Base-by-base conservation (phyloP, 1,140 invertebrate genomes). In the Homarus americanus region DNA sequence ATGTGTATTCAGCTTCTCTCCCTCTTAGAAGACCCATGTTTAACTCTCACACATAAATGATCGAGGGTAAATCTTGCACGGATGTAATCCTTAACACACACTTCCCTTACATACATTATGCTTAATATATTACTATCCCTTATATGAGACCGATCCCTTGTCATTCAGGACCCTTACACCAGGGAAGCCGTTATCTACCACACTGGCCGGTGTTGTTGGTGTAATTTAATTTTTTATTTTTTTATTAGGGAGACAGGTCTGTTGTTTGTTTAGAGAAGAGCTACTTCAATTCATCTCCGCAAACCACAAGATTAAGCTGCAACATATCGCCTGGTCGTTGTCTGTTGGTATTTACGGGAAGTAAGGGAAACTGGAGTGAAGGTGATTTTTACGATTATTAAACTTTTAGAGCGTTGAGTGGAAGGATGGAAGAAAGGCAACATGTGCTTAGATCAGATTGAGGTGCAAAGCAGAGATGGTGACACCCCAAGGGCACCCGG, bases 261-360 rank as follows among this genome's bases (percentile, higher is more conserved):
- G 63, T 69, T 69, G 63, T 69, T 28, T 69, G 63, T 32, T 28
- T 32, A 58, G 20, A 20, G 53, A 4, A 24, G 0, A 24, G 53
- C 24, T 49, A 44, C 7, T 20, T 49, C n/a, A 44, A 36, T 73
- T 49, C 40, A 79, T 79, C 76, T 79, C 76, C 76, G 76, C 76
- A 79, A 79, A 79, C 40, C 76, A 79, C 76, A 79, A 44, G 40
- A 36, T n/a, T 79, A 79, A 44, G 40, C 76, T 79, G 36, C 40
- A 79, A 79, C 76, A 41, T 44, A 79, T 49, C 38, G 40, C 40
- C 40, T 44, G 40, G 76, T 79, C 76, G 76, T 79, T 79, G 76
- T 76, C 44, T 49, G 28, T 79, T 49, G 40, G 36, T 44, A 79
- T 12, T 28, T 44, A 58, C 53, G 53, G 53, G 24, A 58, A 58